Base-by-base conservation (phyloP, 2,113 vertebrate genomes). In the Hippopotamus amphibius region DNA sequence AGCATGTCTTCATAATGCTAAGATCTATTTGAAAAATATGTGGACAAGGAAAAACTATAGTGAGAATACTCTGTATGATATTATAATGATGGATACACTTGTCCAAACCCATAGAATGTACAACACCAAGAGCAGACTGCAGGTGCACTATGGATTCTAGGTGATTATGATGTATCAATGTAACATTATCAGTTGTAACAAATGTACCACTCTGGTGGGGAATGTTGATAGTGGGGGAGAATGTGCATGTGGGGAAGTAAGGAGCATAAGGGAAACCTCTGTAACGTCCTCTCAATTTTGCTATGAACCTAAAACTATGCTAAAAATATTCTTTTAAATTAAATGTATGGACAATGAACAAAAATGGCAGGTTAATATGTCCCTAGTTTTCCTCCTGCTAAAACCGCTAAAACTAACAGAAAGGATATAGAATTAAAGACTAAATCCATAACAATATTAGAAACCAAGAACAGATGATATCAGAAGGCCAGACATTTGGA, bases 341-440 rank as follows among this genome's bases (percentile, higher is more conserved):
- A 61, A 86, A 83, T 41, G 7, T 68, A 28, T 76, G 17, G 59
- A 85, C 24, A 50, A 30, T 33, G 3, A 88, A 68, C 16, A 7
- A 83, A 48, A 74, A 76, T 33, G 26, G 19, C 11, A 76, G 13
- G 41, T 30, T 41, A 72, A 19, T 65, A 15, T 37, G 17, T 16
- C 19, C 22, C 6, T 79, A 74, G 28, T 57, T 82, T 8, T 26
- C 41, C 68, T 81, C 46, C 19, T 66, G 6, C 24, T 82, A 33
- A 88, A 66, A 48, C 4, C 9, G 82, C 24, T 59, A 88, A 76
- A 96, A 83, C 46, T 66, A 74, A 80, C n/a, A 81, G 4, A 84
- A 77, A 66, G 3, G 1, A 14, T 57, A 68, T 50, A 17, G 50
- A 68, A 96, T 87, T 48, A 55, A 94, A 66, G 28, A 30, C 24